Base-by-base conservation (phyloP, 2,113 vertebrate genomes). In the Microtus richardsoni region DNA sequence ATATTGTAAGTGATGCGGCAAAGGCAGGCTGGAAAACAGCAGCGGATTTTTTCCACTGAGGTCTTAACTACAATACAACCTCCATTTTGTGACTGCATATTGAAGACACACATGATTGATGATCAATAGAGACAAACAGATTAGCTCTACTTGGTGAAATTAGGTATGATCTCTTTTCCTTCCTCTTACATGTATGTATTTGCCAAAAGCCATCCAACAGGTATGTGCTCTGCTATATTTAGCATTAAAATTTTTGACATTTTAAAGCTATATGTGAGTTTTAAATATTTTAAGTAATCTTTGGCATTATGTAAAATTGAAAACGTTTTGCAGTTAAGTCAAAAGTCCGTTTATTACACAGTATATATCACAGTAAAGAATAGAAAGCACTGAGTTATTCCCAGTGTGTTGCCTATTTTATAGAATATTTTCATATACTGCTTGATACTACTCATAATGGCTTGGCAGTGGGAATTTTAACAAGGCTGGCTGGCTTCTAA, bases 391-490 rank as follows among this genome's bases (percentile, higher is more conserved):
- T 96, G 12, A 17, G 84, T 71, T 95, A 91, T 79, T 44, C 49
- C 41, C 96, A n/a, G 9, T 78, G 16, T 68, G 33, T 95, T 80
- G 85, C 24, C 52, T 95, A 10, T 93, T 95, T 73, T 88, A 92
- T 28, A 95, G n/a, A 93, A 89, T 82, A 96, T 87, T 95, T 94
- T 83, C 36, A 78, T 94, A 93, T 52, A 75, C 19, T 68, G 68
- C 89, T 96, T 96, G 83, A 89, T 91, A 89, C 33, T 58, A 92
- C 47, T 93, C 52, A 75, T 97, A 92, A 91, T 91, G 75, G 7
- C 74, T 79, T 77, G 49, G 78, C 41, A 64, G 44, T 91, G 54
- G 93, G 86, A 93, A 95, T 97, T 92, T 97, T 83, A 89, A 87
- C 33, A 84, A 91, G 54, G 68, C 82, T 87, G 54, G 68, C 82